Evolutionary conservation across 2,113 vertebrate genomes (phyloP), one percentile per base, ranked within the genome.

Genomic region (Neodon shergylaensis): DNA sequence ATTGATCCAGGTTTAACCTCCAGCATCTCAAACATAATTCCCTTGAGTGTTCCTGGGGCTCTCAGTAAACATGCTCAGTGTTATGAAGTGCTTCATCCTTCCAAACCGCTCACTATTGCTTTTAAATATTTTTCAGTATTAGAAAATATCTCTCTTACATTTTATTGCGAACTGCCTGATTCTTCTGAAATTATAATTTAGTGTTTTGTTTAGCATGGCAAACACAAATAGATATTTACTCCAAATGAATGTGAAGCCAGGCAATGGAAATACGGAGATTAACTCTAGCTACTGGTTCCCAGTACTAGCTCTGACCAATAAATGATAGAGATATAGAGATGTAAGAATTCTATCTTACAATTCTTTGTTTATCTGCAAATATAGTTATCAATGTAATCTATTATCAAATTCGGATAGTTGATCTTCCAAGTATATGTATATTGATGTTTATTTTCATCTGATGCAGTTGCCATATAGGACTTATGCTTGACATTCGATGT

Each of bases 11-110:
- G 63, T 76, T 83, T 66, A 65, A 82, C 16, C 42, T 76, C n/a
- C 68, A 81, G 70, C 36, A 77, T 70, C 28, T 73, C 16, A 65
- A 72, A 91, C 92, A 39, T 89, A 58, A 70, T 88, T 74, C 63
- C 61, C 52, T 79, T 36, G 16, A 61, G 17, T 58, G 1, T 79
- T 91, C n/a, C 22, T 85, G 84, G 28, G 42, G 58, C 31, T 73
- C 7, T 74, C 24, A 21, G 11, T 49, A 82, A 79, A 8, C 4
- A 74, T 90, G 31, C 7, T 31, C 28, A 31, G 13, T 72, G 39
- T 44, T 33, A 88, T 7, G 8, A 7, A 86, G 44, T 52, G 66
- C 4, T 86, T 9, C 22, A 28, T 1, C 16, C 76, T 79, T 52
- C 47, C 52, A 24, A 68, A 68, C 31, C 16, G 66, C 5, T n/a